Base-by-base conservation (phyloP, 2,888 invertebrate species). In the Hanleya hanleyi region DNA sequence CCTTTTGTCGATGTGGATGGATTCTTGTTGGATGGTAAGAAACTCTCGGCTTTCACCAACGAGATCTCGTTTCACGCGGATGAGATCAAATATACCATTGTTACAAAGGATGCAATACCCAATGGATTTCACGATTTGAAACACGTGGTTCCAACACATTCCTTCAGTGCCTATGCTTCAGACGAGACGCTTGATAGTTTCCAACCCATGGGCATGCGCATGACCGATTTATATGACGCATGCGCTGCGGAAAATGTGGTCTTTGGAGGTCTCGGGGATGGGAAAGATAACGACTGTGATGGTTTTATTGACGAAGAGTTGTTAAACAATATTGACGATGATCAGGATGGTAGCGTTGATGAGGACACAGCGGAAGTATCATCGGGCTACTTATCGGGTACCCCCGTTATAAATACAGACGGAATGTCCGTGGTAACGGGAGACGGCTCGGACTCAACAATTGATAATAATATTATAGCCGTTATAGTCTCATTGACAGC, bases 221-320 rank as follows among this genome's bases (percentile, higher is more conserved):
- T 83, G 49, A 78, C 77, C 7, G 71, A 67, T 29, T 72, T 86
- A 1, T 81, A 81, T 68, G 75, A 77, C 69, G 71, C 80, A 32
- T 83, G 83, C 74, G 75, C 76, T 22, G 70, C 67, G 50, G 74
- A 69, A 18, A 67, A 35, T 36, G 65, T 62, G 29, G 50, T 70
- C 9, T 51, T 77, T 36, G 79, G 81, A 5, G 80, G 81, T 0
- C 74, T 76, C 22, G 82, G 83, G 1, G 83, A 85, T 67, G 82
- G 83, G 12, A 68, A 78, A 9, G 84, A 83, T 70, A 83, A 84
- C 57, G 84, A 86, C 73, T 83, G 84, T 71, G 83, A 83, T 76
- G 80, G 80, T 7, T 67, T 41, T 33, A 76, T 83, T 9, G 82
- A 82, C 67, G 83, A 81, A 69, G 82, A 83, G 64, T 51, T 62